Evolutionary conservation across 2,113 vertebrate genomes (phyloP).

Genomic region (Hemicordylus capensis): DNA sequence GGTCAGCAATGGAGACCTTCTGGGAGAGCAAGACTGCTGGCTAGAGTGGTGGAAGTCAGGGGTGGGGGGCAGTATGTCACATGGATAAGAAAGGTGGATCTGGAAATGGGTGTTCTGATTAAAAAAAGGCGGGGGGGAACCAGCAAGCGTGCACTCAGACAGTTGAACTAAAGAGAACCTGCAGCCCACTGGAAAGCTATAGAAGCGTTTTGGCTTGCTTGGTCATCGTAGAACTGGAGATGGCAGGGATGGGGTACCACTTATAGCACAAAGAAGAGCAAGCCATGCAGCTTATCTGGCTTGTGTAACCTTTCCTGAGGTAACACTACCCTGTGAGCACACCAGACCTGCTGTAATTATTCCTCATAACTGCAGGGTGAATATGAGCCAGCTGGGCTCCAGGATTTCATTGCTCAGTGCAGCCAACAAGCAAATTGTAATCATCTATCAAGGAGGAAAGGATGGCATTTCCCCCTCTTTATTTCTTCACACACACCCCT

Average conservation of each 20-base stretch:
- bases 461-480: background rate
- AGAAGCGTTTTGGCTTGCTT: background rate
- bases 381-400: background rate
- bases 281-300: background rate
- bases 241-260: background rate
- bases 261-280: background rate
- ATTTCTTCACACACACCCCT: background rate
- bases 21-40: background rate
- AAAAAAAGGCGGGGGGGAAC: background rate
- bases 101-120: background rate
- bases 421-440: constrained; percentile 35
- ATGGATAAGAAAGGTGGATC: accelerated
- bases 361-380: constrained; percentile 34
- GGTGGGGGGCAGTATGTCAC: background rate
- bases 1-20: constrained; percentile 26
- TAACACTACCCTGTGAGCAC: constrained; percentile 5
- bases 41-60: background rate
- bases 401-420: constrained; percentile 3
- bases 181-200: background rate
- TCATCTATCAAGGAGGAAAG: constrained; percentile 34
- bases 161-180: constrained; percentile 5
- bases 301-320: constrained; percentile 11
- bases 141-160: background rate
- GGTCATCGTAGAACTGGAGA: background rate
- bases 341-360: constrained; percentile 10